Conservation (phyloP, 2,113 vertebrate species). For the Mastomys coucha region DNA sequence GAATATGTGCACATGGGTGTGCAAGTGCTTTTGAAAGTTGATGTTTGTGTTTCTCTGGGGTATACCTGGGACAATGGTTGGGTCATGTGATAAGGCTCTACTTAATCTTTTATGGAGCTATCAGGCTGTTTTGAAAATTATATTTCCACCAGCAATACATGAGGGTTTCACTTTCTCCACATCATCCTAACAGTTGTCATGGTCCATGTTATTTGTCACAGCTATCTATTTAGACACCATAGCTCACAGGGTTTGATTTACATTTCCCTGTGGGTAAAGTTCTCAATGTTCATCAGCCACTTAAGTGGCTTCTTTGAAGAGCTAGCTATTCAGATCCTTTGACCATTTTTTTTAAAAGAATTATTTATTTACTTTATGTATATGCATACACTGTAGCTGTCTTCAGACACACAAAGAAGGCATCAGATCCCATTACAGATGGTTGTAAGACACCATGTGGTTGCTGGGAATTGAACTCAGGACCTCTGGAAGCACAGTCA, state of each 20-base stretch:
- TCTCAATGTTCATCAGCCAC: not conserved
- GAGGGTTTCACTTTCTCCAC: slow-evolving; percentile 14
- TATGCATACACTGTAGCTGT: too few relatives aligned
- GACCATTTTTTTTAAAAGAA: not conserved
- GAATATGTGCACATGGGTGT: not conserved
- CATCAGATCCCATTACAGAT: too few relatives aligned
- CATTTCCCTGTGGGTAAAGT: slow-evolving; percentile 34
- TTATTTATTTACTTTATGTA: too few relatives aligned
- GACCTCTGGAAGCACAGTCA: too few relatives aligned
- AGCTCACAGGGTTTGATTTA: slow-evolving; percentile 20
- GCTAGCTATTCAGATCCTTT: slow-evolving; percentile 35
- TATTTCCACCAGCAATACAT: not conserved
- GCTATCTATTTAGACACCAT: not conserved
- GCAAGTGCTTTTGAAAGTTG: not conserved
- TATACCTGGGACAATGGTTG: not conserved
- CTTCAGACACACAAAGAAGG: too few relatives aligned
- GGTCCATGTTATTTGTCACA: slow-evolving; percentile 1
- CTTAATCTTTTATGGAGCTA: slow-evolving; percentile 48
- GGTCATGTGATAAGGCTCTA: not conserved
- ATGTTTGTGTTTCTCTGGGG: not conserved
- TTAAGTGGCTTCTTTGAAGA: slow-evolving; percentile 35
- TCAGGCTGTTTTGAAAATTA: not conserved
- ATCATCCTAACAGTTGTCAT: not conserved
- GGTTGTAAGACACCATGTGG: too few relatives aligned
- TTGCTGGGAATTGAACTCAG: too few relatives aligned